Evolutionary conservation across 2,888 invertebrate species (phyloP), one percentile per base, ranked within the genome.

Genomic region (Leptopilina syphax): DNA sequence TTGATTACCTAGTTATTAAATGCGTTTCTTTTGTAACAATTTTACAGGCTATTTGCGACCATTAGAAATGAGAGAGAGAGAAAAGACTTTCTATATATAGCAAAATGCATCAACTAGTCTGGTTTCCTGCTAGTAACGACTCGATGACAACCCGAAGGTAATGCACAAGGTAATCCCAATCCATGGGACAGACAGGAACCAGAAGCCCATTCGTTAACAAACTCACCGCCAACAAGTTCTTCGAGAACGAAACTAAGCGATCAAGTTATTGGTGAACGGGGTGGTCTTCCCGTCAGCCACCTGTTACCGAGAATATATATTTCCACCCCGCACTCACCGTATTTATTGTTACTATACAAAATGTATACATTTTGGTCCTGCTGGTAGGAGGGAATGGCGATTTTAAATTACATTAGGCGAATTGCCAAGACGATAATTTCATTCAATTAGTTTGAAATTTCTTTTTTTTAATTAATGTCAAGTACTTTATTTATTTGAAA

Each of bases 11-110:
- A 70, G 70, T 73, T 73, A 73, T 57, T 57, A 73, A 73, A 73
- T 73, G 73, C 54, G 57, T 73, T 73, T 73, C 57, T 73, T 73
- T 57, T 73, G 73, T 73, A 73, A 57, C 73, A 73, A 73, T 73
- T 73, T 73, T 73, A 73, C 73, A 57, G 73, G 34, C 57, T 57
- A 57, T 73, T 73, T 73, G 34, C 73, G 73, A 73, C 57, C 73
- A 73, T 57, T 73, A 41, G 73, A 57, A 54, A 34, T 54, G 70
- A 34, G 34, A 34, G 4, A 34, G 4, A 34, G 4, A 34, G 34
- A 34, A 34, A 34, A 50, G 44, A 50, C 50, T 47, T 68, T 24
- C 8, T 57, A n/a, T 27, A 73, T 73, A 57, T 18, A 57, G 57
- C 41, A n/a, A 63, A 54, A 5, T 68, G 47, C 47, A 68, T 50